These are phyloP conservation scores for Iphiclides podalirius DNA, from an alignment of 2,888 invertebrate genomes.

Conservation along the genomic window DNA sequence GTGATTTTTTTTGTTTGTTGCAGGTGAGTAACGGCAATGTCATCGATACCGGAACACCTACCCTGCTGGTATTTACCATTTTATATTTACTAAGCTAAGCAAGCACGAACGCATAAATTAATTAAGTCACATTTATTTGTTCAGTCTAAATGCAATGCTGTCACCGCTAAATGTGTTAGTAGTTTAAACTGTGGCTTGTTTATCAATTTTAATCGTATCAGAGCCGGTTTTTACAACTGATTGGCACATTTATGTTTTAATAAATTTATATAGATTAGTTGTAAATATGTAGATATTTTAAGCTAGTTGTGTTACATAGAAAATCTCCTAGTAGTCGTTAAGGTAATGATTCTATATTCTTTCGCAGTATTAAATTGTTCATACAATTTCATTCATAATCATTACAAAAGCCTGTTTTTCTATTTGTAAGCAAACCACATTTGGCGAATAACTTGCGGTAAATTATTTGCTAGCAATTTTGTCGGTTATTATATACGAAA, in stretches of 20 bases:
- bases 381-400: too few relatives aligned
- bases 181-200: not conserved
- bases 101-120: conserved; percentile 31
- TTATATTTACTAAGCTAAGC: conserved; percentile 35
- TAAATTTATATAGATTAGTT: not conserved
- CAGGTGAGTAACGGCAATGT: conserved; percentile 81
- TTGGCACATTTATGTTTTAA: not conserved
- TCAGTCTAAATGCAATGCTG: not conserved
- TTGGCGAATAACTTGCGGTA: too few relatives aligned
- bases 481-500: not conserved
- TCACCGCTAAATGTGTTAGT: not conserved
- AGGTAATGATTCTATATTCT: too few relatives aligned
- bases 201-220: not conserved
- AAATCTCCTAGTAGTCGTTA: too few relatives aligned
- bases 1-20: conserved; percentile 44
- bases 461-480: too few relatives aligned
- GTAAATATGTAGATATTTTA: too few relatives aligned
- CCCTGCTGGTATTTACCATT: conserved; percentile 73
- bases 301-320: too few relatives aligned
- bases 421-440: too few relatives aligned
- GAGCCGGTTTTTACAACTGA: not conserved
- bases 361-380: too few relatives aligned
- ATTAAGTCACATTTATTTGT: conserved; percentile 1
- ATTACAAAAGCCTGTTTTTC: too few relatives aligned
- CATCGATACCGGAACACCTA: conserved; percentile 78